Evolutionary conservation across 2,888 invertebrate genomes (phyloP).

Genomic region (Drosophila mercatorum): DNA sequence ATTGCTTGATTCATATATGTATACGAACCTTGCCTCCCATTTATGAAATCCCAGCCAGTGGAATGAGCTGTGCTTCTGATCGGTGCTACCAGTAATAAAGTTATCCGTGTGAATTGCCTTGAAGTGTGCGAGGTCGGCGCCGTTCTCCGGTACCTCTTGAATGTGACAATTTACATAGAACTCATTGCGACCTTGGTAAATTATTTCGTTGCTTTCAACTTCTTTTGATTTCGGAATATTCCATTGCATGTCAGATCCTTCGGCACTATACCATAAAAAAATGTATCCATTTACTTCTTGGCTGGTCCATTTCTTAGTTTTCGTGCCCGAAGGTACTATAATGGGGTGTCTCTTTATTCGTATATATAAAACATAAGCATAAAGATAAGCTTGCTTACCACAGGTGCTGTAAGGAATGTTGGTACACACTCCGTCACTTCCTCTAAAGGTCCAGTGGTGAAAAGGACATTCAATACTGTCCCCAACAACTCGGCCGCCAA

Average conservation of each 20-base stretch:
- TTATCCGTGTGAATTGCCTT: slow-evolving; percentile 90
- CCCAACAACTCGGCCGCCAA: slow-evolving; percentile 91
- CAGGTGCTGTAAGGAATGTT: slow-evolving; percentile 90
- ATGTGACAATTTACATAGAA: slow-evolving; percentile 91
- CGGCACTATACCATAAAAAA: slow-evolving; percentile 93
- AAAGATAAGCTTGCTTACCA: slow-evolving; percentile 67
- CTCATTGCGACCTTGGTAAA: slow-evolving; percentile 91
- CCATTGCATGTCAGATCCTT: slow-evolving; percentile 90
- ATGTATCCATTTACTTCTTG: slow-evolving; percentile 90
- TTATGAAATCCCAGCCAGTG: slow-evolving; percentile 85
- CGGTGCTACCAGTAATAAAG: slow-evolving; percentile 86
- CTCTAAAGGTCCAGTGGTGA: slow-evolving; percentile 93
- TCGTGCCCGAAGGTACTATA: slow-evolving; percentile 89
- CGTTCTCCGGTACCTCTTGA: slow-evolving; percentile 94
- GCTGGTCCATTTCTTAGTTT: slow-evolving; percentile 89
- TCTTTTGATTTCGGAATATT: slow-evolving; percentile 86
- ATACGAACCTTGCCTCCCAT: slow-evolving; percentile 86
- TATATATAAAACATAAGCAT: neutral
- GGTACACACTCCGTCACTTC: slow-evolving; percentile 89
- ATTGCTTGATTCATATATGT: neutral
- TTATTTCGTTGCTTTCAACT: slow-evolving; percentile 86
- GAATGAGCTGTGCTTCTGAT: slow-evolving; percentile 76
- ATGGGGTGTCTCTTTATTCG: neutral
- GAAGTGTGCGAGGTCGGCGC: slow-evolving; percentile 93
- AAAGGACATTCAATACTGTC: slow-evolving; percentile 95